phyloP scores from a whole-genome alignment of 2,113 vertebrate species.

The Heterotis niloticus region DNA sequence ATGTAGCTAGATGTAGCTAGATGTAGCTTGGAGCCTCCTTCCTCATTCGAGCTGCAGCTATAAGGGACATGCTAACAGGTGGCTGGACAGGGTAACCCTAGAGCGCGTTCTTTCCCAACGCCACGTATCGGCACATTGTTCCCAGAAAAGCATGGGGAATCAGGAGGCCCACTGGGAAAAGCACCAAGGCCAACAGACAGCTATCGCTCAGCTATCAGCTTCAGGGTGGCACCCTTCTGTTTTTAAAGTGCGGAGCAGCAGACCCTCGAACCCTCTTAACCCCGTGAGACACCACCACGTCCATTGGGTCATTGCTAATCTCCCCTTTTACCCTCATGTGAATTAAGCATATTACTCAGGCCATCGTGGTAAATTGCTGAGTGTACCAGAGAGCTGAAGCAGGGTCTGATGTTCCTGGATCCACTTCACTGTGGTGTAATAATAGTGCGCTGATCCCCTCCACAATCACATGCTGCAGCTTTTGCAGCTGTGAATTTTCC shows the following conservation, averaged over 20 bases:
- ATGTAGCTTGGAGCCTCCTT: constrained; percentile 24
- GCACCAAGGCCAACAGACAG: neutral
- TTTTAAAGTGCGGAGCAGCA: neutral
- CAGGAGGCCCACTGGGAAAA: neutral
- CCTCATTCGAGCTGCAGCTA: neutral
- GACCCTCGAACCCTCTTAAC: no score
- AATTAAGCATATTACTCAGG: neutral
- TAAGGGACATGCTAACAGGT: neutral
- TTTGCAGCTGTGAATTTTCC: constrained; percentile 20
- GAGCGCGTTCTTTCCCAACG: neutral
- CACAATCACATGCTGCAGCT: constrained; percentile 4
- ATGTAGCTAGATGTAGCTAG: constrained; percentile 13
- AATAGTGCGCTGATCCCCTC: constrained; percentile 3
- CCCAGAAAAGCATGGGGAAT: constrained; percentile 9
- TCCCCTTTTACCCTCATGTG: no score
- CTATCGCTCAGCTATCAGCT: neutral
- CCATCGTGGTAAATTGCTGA: neutral
- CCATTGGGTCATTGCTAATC: neutral
- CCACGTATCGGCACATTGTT: neutral
- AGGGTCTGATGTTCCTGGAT: neutral
- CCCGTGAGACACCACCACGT: no score
- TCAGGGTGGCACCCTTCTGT: neutral
- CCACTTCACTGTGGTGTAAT: neutral
- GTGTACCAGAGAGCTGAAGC: neutral
- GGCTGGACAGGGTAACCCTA: neutral